Conservation (phyloP, 2,888 invertebrate species). For the Calliscelio sp. region DNA sequence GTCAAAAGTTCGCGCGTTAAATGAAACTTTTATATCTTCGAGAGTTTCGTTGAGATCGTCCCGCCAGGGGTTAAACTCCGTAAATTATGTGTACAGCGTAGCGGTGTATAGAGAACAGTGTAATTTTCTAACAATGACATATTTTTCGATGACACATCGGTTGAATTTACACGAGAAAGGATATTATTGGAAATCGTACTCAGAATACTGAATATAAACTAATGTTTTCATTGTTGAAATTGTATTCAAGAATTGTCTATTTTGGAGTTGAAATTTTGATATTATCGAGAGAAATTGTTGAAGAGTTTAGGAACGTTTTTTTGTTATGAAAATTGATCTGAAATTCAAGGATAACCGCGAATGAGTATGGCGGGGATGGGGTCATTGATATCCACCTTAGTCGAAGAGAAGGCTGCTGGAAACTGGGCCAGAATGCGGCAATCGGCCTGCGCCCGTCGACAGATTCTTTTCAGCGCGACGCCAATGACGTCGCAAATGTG, state of each 20-base stretch:
- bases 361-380: conserved; percentile 10
- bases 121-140: conserved; percentile 31
- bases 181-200: no score
- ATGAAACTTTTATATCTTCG: conserved; percentile 31
- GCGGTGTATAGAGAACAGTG: background rate
- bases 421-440: conserved; percentile 72
- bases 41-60: conserved; percentile 5
- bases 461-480: conserved; percentile 67
- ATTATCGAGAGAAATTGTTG: no score
- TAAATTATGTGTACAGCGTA: conserved; percentile 23
- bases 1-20: conserved; percentile 31
- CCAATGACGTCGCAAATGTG: conserved; percentile 63
- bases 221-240: no score
- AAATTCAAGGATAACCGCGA: conserved; percentile 44
- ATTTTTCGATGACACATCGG: conserved; percentile 27
- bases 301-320: conserved; percentile 2
- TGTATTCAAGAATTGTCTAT: no score
- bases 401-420: conserved; percentile 66
- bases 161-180: conserved; percentile 17
- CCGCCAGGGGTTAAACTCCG: conserved; percentile 19
- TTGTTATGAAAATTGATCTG: conserved; percentile 32
- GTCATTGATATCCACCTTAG: conserved; percentile 75
- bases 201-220: no score
- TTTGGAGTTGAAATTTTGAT: no score
- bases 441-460: conserved; percentile 62